These are phyloP conservation scores for Acromyrmex heyeri DNA, from an alignment of 1,140 invertebrate species.

Conservation along the genomic window DNA sequence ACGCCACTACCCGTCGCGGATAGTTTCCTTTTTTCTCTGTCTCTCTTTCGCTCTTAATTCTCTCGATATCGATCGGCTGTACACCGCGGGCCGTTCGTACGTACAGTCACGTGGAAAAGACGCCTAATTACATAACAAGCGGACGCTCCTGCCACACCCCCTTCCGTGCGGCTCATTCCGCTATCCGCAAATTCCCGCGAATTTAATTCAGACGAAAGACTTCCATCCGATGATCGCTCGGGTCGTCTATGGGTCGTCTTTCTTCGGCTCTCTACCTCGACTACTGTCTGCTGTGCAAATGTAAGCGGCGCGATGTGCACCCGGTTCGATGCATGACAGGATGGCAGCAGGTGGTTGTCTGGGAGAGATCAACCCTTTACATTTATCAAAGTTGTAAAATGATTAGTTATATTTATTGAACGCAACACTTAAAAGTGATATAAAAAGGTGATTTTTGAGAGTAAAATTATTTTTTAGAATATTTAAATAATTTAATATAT, in stretches of 20 bases:
- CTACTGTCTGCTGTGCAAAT: background rate
- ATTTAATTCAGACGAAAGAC: background rate
- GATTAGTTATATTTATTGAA: background rate
- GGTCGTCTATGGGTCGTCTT: background rate
- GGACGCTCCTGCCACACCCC: slow-evolving; percentile 80
- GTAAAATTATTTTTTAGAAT: background rate
- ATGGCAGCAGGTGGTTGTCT: slow-evolving; percentile 47
- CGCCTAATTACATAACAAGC: slow-evolving; percentile 82
- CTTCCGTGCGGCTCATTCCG: slow-evolving; percentile 9
- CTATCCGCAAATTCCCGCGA: background rate
- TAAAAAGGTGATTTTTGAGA: background rate
- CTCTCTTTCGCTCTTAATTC: background rate
- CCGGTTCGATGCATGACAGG: background rate
- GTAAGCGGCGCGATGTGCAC: background rate
- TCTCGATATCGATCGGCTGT: slow-evolving; percentile 69
- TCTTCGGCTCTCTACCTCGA: no score
- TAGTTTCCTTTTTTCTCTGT: background rate
- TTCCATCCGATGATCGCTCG: background rate
- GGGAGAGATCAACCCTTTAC: background rate
- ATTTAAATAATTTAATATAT: background rate
- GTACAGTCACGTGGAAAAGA: slow-evolving; percentile 81
- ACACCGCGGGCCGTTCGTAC: slow-evolving; percentile 67
- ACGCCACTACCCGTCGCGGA: background rate
- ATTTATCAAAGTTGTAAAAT: background rate
- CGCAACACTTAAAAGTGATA: background rate